Percentiles rank a stretch among this genome's conserved stretches.
Evolutionary conservation across 1,140 invertebrate genomes (phyloP).

Genomic region (Druon quercuslanigerum): DNA sequence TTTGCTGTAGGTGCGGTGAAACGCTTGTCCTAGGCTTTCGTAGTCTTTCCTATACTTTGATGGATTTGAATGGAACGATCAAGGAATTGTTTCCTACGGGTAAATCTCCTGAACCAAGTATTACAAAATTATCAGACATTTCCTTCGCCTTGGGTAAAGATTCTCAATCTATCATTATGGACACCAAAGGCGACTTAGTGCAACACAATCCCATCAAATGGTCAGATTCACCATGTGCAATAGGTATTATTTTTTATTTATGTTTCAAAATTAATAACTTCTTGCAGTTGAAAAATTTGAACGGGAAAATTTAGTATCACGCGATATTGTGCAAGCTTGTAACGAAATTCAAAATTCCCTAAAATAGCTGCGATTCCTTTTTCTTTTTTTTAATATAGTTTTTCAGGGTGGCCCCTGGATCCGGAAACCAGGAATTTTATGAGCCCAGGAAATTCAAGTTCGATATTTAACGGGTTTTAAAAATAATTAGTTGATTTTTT

Average conservation of each 20-base stretch:
- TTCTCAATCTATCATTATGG: constrained; percentile 88
- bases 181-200: constrained; percentile 82
- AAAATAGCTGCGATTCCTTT: too few species aligned
- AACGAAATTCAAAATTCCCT: too few species aligned
- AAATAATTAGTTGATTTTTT: too few species aligned
- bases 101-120: constrained; percentile 88
- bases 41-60: constrained; percentile 71
- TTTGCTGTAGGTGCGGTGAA: constrained; percentile 66
- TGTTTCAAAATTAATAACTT: constrained; percentile 31
- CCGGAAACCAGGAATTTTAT: too few species aligned
- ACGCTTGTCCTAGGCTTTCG: constrained; percentile 70
- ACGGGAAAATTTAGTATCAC: neutral
- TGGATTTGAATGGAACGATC: constrained; percentile 77
- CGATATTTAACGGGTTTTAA: too few species aligned
- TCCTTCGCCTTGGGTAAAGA: constrained; percentile 88
- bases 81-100: constrained; percentile 92
- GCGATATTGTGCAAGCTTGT: too few species aligned
- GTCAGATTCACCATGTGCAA: constrained; percentile 85
- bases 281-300: constrained; percentile 39
- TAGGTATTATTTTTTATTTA: constrained; percentile 76
- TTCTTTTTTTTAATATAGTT: neutral
- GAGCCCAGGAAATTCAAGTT: too few species aligned
- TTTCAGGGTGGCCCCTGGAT: too few species aligned
- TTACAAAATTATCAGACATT: constrained; percentile 84
- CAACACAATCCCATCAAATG: constrained; percentile 86